Base-by-base conservation (phyloP, 1,140 invertebrate species). In the Grapholita molesta region DNA sequence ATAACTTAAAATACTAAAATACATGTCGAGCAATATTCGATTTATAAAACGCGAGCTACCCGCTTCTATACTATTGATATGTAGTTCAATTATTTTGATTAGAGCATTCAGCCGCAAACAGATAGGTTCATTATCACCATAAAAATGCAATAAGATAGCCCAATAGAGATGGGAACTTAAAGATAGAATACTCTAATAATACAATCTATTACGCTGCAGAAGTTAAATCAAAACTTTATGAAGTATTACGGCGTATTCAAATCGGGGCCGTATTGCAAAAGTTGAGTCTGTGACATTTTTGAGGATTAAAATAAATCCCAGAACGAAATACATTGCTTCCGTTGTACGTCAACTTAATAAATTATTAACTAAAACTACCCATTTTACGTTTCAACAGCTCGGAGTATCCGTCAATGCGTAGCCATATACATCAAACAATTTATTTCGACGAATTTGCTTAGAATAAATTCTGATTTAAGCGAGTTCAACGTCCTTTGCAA, bases 191-290 rank as follows among this genome's bases (percentile, higher is more conserved):
- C 42, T 48, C 42, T 48, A 2, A 2, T 12, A 15, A 48, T n/a
- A n/a, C n/a, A 21, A 48, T 21, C 0, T 21, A 48, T 18, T 48
- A 7, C 9, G 42, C 42, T 48, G 18, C 66, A 69, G 67, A 73
- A 73, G 76, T 78, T 80, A 79, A 78, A 81, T 80, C 67, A 84
- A 83, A 84, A 83, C 18, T 61, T 61, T 61, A 11, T 28, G 55
- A 61, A 61, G 55, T 61, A 61, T 61, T 61, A 61, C 24, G 55
- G 24, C 2, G 55, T 32, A 61, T 61, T 61, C 55, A 61, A 61
- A 30, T n/a, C n/a, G 28, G 24, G 8, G 24, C 55, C 55, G 55
- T 61, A 61, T 61, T 61, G 55, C 55, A 5, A 61, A 61, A 32
- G 55, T 32, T 30, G 48, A 15, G n/a, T 61, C 55, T 28, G 24